Evolutionary conservation across 2,113 vertebrate species (phyloP), one percentile per base, ranked within the genome.

Genomic region (Pao palembangensis): DNA sequence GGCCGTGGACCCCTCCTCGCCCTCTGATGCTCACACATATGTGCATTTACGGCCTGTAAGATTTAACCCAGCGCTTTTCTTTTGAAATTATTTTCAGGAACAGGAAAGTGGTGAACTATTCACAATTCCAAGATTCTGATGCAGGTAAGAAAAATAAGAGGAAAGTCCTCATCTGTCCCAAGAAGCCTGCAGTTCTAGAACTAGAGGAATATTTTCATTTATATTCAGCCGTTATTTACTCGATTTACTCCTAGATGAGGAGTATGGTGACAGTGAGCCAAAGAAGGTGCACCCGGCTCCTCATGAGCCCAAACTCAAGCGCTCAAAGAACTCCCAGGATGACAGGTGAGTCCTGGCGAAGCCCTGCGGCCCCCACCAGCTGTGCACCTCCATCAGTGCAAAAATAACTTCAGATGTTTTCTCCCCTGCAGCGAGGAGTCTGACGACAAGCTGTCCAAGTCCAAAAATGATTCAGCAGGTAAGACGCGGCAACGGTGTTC

Each of bases 21-120:
- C 34, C 16, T 17, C 43, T 44, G 34, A 38, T 12, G 34, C 2
- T 38, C 34, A 2, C 34, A 28, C 25, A 2, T 48, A 6, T 48
- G 46, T 34, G 20, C 51, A 15, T 46, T n/a, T 60, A 48, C 13
- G 11, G 13, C 16, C 20, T 14, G 17, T 48, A 0, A 50, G 34
- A 47, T 38, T 51, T 63, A 42, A 63, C 25, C 43, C 80, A 16
- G 66, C 13, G 14, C 16, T 5, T 17, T 64, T 16, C 66, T 28
- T 76, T 31, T 75, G 23, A 34, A 14, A 64, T 58, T 68, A 50
- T 79, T 64, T 51, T 79, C 90, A 99, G 96, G 93, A 98, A 99
- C 91, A 94, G 95, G 91, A 98, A 99, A 85, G 95, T 98, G 81
- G 96, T 98, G 73, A 97, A 99, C 91, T 99, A 99, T 85, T 98